Evolutionary conservation across 2,888 invertebrate species (phyloP), one percentile per base, ranked within the genome.

Genomic region (Catocala nupta): DNA sequence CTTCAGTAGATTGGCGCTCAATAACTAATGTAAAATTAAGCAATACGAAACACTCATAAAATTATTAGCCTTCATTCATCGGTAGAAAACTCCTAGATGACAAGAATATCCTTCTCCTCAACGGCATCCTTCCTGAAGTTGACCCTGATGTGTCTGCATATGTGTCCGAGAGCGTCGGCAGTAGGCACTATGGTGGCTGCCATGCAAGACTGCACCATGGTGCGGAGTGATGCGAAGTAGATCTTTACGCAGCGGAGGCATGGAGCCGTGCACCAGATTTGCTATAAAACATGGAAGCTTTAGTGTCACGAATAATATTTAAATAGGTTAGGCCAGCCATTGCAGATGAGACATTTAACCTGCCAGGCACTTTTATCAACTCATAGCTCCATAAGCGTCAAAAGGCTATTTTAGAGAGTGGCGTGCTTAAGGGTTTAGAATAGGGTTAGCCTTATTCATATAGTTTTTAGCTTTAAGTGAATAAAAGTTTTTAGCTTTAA

Each of bases 221-320:
- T 95, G 53, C 96, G 94, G 0, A 95, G 86, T 1, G 96, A 95
- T 0, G 95, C 95, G 81, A 95, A 96, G 81, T 95, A 95, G 80
- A 97, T 96, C 88, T 96, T 96, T 87, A 95, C 95, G 65, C 95
- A 94, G 62, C 96, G 94, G 55, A 97, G 88, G 64, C 95, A 95
- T 0, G 97, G 97, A 0, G 95, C 96, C 42, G 96, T 90, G 82
- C 96, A 96, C 97, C 97, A 97, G 80, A 97, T 96, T 90, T 97
- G 96, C 96, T 96, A 88, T 2, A 74, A 80, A 56, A 55, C 57
- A 48, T 51, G 60, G 54, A 44, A 25, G 0, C n/a, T 39, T 39
- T 39, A 39, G 6, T 39, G 36, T 8, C 8, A 7, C 9, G 36
- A 7, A 9, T 39, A 1, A 39, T 9, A 39, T 39, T 39, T 39